phyloP scores from a whole-genome alignment of 2,797 vertebrate genomes.

The Tragopan temminckii region DNA sequence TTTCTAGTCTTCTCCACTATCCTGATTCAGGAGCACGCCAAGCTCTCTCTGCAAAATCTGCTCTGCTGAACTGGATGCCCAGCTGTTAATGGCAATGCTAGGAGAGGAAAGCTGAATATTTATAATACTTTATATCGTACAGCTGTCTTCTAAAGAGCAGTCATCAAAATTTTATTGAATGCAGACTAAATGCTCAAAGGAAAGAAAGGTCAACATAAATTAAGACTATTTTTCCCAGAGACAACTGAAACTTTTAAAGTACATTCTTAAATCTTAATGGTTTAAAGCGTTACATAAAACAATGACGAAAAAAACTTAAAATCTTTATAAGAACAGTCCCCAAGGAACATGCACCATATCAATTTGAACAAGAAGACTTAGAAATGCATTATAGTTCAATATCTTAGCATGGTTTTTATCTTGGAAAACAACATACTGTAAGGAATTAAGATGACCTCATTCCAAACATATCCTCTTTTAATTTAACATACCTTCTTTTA shows the following conservation, averaged over 20 bases:
- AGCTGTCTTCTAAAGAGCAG: conserved; percentile 88
- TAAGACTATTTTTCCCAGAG: conserved; percentile 81
- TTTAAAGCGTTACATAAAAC: conserved; percentile 33
- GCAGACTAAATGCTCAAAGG: conserved; percentile 82
- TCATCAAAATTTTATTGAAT: conserved; percentile 88
- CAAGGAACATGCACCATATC: conserved; percentile 1
- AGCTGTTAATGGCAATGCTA: conserved; percentile 87
- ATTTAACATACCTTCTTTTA: too few relatives aligned
- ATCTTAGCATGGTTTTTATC: not conserved
- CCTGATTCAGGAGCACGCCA: conserved; percentile 82
- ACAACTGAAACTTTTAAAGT: conserved; percentile 76
- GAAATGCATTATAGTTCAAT: conserved; percentile 34
- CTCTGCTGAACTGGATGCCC: conserved; percentile 84
- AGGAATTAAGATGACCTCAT: conserved; percentile 27
- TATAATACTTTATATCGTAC: conserved; percentile 87
- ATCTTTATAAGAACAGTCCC: not conserved
- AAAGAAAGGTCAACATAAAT: conserved; percentile 87
- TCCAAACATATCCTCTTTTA: not conserved
- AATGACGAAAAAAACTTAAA: not conserved
- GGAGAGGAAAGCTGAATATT: conserved; percentile 85
- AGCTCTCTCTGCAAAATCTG: conserved; percentile 82
- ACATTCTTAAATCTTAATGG: conserved; percentile 70
- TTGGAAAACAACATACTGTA: not conserved
- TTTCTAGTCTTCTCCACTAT: conserved; percentile 78
- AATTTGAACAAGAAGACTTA: conserved; percentile 47